These are phyloP conservation scores for Tragelaphus scriptus DNA, from an alignment of 2,113 vertebrate genomes.

Conservation along the genomic window DNA sequence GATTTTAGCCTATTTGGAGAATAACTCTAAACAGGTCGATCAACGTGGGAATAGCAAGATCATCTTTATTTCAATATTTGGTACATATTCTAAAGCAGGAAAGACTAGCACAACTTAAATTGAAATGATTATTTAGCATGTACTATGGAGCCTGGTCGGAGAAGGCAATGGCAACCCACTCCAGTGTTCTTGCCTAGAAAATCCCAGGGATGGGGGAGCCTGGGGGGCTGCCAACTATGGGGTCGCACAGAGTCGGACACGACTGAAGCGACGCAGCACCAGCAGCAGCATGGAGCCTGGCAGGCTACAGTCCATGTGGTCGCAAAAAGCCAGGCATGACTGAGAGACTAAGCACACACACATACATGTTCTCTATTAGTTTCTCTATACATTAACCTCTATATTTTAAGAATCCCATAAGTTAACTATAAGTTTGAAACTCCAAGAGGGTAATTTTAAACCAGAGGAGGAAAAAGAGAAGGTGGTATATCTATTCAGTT, in stretches of 20 bases:
- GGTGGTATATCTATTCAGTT: not conserved
- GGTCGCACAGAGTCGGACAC: too few relatives aligned
- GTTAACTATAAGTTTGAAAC: not conserved
- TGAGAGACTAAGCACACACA: not conserved
- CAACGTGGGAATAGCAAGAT: not conserved
- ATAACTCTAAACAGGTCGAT: not conserved
- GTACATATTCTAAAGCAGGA: not conserved
- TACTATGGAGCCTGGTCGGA: not conserved
- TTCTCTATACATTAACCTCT: not conserved
- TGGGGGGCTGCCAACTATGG: too few relatives aligned
- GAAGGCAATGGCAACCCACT: too few relatives aligned
- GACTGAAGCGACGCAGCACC: too few relatives aligned
- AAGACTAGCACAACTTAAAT: not conserved
- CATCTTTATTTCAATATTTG: not conserved
- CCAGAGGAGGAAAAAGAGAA: fast-evolving
- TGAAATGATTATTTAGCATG: not conserved
- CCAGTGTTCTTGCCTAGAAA: too few relatives aligned
- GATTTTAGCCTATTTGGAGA: not conserved
- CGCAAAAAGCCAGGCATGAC: not conserved
- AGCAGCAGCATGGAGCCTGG: not conserved
- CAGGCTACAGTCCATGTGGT: not conserved
- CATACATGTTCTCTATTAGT: not conserved
- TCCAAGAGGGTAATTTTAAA: not conserved
- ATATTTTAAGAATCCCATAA: not conserved
- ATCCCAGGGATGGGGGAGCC: too few relatives aligned